Conservation (phyloP, 2,888 invertebrate genomes). For the Tetropium fuscum region DNA sequence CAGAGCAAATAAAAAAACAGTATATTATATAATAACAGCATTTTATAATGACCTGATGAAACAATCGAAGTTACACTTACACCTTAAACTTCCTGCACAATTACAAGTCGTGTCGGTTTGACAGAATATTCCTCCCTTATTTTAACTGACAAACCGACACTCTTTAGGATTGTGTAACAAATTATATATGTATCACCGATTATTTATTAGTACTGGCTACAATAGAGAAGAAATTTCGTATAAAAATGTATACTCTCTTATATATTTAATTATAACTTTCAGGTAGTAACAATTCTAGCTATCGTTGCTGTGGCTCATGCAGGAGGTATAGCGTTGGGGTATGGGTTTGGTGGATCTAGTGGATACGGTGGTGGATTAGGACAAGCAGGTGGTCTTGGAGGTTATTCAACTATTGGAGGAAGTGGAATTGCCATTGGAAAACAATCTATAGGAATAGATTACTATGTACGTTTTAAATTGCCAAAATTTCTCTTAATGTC, state of each 20-base stretch:
- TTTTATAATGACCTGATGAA: too few species aligned
- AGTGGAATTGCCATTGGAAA: conserved; percentile 8
- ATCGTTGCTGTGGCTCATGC: conserved; percentile 3
- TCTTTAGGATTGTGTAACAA: too few species aligned
- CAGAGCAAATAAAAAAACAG: too few species aligned
- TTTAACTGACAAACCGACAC: too few species aligned
- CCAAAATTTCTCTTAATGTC: not conserved
- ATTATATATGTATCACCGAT: too few species aligned
- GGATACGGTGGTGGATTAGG: not conserved
- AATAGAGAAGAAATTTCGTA: too few species aligned
- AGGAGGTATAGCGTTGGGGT: conserved; percentile 4
- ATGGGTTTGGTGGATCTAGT: not conserved
- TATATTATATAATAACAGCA: too few species aligned
- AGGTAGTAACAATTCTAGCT: not conserved
- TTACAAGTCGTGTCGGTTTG: too few species aligned
- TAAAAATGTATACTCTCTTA: not conserved
- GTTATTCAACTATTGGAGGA: conserved; percentile 13
- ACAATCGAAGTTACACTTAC: too few species aligned
- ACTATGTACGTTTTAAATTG: conserved; percentile 26
- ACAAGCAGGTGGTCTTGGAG: conserved; percentile 5
- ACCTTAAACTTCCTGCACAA: too few species aligned
- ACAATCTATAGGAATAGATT: conserved; percentile 18
- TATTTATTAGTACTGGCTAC: too few species aligned
- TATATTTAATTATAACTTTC: not conserved
- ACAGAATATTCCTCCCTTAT: too few species aligned